These are phyloP conservation scores for Gisinianus flammeolus DNA, from an alignment of 2,888 invertebrate species.

Conservation along the genomic window DNA sequence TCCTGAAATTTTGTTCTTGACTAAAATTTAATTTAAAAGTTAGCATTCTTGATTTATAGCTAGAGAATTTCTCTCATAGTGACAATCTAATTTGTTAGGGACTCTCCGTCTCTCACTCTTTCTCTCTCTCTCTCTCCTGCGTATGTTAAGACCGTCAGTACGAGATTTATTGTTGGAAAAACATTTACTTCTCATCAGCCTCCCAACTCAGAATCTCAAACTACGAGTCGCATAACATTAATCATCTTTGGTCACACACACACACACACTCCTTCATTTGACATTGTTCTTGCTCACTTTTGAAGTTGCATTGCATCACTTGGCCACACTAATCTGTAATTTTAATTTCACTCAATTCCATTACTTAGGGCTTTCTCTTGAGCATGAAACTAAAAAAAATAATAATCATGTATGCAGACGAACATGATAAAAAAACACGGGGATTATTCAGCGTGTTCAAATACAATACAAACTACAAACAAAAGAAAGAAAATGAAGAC, in stretches of 20 bases:
- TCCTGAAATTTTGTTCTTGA: constrained; percentile 24
- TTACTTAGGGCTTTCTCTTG: too few species aligned
- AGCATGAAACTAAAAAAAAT: too few species aligned
- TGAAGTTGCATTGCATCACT: too few species aligned
- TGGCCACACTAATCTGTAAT: too few species aligned
- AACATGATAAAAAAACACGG: too few species aligned
- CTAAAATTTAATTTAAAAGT: constrained; percentile 45
- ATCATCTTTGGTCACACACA: constrained; percentile 4
- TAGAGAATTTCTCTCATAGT: constrained; percentile 37
- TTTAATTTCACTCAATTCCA: too few species aligned
- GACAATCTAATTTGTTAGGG: constrained; percentile 42
- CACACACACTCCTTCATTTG: neutral
- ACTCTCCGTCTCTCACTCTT: neutral
- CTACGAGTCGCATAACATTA: neutral
- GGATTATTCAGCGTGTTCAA: too few species aligned
- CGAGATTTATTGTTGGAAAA: constrained; percentile 38
- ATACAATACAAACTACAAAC: too few species aligned
- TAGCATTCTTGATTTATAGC: constrained; percentile 43
- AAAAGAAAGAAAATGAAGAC: too few species aligned
- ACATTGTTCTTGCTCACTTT: neutral
- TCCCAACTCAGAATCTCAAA: neutral
- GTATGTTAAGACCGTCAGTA: constrained; percentile 34
- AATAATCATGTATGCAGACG: too few species aligned
- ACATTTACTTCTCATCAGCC: constrained; percentile 32
- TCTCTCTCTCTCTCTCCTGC: constrained; percentile 4